Percentiles rank a stretch among this genome's conserved stretches.
These are phyloP conservation scores for Drosophila colorata DNA, from an alignment of 2,888 invertebrate genomes.

Conservation along the genomic window DNA sequence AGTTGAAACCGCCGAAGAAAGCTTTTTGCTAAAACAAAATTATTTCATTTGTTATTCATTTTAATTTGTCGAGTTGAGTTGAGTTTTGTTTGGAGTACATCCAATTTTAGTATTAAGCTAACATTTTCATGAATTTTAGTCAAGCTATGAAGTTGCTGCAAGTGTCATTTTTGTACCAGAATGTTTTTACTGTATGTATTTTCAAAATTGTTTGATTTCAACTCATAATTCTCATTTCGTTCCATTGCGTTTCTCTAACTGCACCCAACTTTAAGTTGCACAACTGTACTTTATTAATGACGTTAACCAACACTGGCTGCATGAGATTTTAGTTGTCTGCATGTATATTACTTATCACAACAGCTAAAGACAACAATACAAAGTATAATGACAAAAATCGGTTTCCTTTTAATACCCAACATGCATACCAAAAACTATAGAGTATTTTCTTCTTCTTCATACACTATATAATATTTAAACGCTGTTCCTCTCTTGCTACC, in stretches of 20 bases:
- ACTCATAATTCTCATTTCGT: constrained; percentile 27
- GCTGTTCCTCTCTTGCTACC: constrained; percentile 1
- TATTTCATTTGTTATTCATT: constrained; percentile 37
- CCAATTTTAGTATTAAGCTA: constrained; percentile 70
- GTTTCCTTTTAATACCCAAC: constrained; percentile 74
- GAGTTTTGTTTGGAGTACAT: constrained; percentile 42
- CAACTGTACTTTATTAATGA: constrained; percentile 28
- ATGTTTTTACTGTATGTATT: constrained; percentile 51
- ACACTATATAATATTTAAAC: constrained; percentile 16
- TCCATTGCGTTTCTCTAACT: constrained; percentile 31
- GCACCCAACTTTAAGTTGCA: constrained; percentile 43
- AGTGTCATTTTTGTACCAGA: constrained; percentile 69
- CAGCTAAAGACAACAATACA: constrained; percentile 25
- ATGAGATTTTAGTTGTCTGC: constrained; percentile 37
- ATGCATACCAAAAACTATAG: constrained; percentile 61
- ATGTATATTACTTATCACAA: constrained; percentile 21
- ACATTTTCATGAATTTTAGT: constrained; percentile 76
- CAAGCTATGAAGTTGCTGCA: constrained; percentile 86
- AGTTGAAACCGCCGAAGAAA: constrained; percentile 22
- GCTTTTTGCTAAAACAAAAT: constrained; percentile 42
- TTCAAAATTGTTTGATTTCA: constrained; percentile 29
- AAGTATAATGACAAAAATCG: constrained; percentile 77
- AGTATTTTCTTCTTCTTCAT: constrained; percentile 31
- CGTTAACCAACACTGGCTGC: constrained; percentile 55
- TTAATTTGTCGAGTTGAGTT: constrained; percentile 48